Conservation (phyloP, 2,888 invertebrate genomes). For the Caenorhabditis parvicauda region DNA sequence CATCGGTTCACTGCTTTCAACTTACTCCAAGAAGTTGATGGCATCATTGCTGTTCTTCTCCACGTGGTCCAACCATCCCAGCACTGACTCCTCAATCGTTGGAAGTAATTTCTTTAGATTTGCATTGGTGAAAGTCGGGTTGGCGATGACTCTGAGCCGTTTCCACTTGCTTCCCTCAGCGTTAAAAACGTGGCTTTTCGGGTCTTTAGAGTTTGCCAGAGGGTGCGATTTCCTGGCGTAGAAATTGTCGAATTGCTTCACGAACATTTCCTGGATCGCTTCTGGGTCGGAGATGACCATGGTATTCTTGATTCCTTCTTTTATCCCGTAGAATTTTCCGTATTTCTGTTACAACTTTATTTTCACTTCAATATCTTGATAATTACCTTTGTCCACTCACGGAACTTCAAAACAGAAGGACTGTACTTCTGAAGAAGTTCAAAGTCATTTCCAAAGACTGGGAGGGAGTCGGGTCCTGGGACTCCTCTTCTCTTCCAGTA, state of each 20-base stretch:
- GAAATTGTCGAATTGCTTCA: constrained; percentile 65
- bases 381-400: constrained; percentile 41
- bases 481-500: constrained; percentile 35
- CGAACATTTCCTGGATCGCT: constrained; percentile 64
- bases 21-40: constrained; percentile 65
- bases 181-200: constrained; percentile 62
- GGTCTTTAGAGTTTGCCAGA: constrained; percentile 31
- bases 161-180: constrained; percentile 67
- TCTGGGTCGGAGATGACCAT: constrained; percentile 64
- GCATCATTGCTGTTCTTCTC: constrained; percentile 53
- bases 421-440: constrained; percentile 3
- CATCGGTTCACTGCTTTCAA: neutral
- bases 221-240: constrained; percentile 61
- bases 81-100: constrained; percentile 64
- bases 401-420: constrained; percentile 10
- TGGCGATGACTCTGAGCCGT: constrained; percentile 66
- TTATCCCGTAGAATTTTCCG: no score
- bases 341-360: neutral
- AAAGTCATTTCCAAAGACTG: constrained; percentile 23
- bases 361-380: no score
- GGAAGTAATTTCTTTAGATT: constrained; percentile 65
- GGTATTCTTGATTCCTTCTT: no score
- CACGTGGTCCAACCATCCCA: constrained; percentile 63
- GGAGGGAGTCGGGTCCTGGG: constrained; percentile 25
- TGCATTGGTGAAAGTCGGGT: constrained; percentile 66